Evolutionary conservation across 1,140 invertebrate species (phyloP).

Genomic region (Cataglyphis hispanica): DNA sequence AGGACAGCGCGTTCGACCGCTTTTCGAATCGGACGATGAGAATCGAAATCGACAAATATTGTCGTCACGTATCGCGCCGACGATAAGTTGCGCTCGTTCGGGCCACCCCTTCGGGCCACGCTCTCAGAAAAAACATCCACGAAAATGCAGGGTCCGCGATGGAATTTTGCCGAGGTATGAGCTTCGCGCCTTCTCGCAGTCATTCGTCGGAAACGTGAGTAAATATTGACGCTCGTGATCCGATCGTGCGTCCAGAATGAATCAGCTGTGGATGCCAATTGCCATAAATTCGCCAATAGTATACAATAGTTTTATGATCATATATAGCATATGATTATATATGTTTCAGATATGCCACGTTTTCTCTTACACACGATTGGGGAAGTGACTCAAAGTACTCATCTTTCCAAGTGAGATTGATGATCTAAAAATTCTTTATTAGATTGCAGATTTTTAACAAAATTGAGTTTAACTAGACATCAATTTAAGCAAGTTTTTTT

Average conservation of each 20-base stretch:
- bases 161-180: constrained; percentile 60
- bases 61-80: constrained; percentile 56
- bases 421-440: not conserved
- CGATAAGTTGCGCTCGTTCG: constrained; percentile 53
- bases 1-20: constrained; percentile 24
- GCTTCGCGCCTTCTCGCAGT: constrained; percentile 41
- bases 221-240: constrained; percentile 68
- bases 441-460: not conserved
- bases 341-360: not conserved
- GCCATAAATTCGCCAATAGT: not conserved
- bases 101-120: not conserved
- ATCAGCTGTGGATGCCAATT: constrained; percentile 26
- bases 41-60: constrained; percentile 64
- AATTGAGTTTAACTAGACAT: constrained; percentile 4
- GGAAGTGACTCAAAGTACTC: not conserved
- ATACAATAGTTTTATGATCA: not conserved
- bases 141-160: constrained; percentile 15
- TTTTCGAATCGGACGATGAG: constrained; percentile 31
- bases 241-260: constrained; percentile 50
- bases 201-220: constrained; percentile 62
- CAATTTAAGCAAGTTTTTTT: constrained; percentile 21
- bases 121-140: not conserved
- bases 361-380: not conserved
- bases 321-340: no score
- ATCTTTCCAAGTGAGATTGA: not conserved